These are phyloP conservation scores for Schrankia costaestrigalis DNA, from an alignment of 2,888 invertebrate genomes.

Conservation along the genomic window DNA sequence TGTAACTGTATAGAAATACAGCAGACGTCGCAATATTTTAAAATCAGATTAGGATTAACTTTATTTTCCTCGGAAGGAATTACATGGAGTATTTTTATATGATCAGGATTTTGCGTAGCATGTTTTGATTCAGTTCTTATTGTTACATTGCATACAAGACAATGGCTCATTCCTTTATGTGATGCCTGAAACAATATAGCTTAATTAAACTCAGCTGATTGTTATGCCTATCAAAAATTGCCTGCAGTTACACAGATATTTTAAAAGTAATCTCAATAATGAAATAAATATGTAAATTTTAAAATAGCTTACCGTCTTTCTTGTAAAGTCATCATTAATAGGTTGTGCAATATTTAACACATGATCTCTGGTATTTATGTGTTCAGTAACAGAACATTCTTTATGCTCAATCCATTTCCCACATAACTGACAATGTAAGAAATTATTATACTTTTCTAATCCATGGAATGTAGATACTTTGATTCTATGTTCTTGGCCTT, in stretches of 20 bases:
- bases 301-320: conserved; percentile 6
- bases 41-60: background rate
- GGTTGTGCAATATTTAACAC: conserved; percentile 1
- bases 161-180: conserved; percentile 3
- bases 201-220: no score
- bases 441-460: background rate
- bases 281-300: no score
- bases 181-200: conserved; percentile 15
- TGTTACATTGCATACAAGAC: conserved; percentile 14
- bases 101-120: background rate
- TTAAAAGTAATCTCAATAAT: no score
- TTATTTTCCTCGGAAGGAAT: background rate
- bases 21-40: conserved; percentile 7
- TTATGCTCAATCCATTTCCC: background rate
- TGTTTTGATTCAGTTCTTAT: background rate
- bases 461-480: conserved; percentile 1
- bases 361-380: background rate
- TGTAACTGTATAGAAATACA: conserved; percentile 1
- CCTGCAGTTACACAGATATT: no score
- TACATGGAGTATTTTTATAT: conserved; percentile 3
- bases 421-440: conserved; percentile 4
- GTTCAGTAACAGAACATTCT: background rate
- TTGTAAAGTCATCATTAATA: conserved; percentile 3
- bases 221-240: no score
- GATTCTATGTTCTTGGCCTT: conserved; percentile 1